Percentiles rank a stretch among this genome's conserved stretches.
phyloP scores from a whole-genome alignment of 2,888 invertebrate genomes.

The Pseudolycoriella hygida region DNA sequence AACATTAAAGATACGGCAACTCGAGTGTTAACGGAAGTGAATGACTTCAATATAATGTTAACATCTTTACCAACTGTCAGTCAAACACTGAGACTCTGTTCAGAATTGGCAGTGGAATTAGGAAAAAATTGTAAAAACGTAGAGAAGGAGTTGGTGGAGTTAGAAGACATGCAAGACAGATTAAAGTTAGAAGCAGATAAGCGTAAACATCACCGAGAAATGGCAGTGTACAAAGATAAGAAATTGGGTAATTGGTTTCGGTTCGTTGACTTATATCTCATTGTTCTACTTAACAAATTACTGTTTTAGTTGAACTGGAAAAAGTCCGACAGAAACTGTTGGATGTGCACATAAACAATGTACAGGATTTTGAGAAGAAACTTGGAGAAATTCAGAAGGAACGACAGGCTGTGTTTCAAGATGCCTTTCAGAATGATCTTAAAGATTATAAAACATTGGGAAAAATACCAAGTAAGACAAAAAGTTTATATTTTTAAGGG shows the following conservation, averaged over 20 bases:
- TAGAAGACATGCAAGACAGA: slow-evolving; percentile 45
- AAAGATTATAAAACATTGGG: slow-evolving; percentile 43
- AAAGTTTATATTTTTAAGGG: too few species aligned
- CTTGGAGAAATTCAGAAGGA: slow-evolving; percentile 39
- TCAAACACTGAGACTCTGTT: slow-evolving; percentile 25
- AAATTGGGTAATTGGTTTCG: too few species aligned
- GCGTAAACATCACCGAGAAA: slow-evolving; percentile 41
- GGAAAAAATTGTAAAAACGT: slow-evolving; percentile 35
- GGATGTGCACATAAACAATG: slow-evolving; percentile 36
- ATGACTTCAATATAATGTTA: slow-evolving; percentile 20
- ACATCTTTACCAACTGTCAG: slow-evolving; percentile 22
- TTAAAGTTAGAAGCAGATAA: slow-evolving; percentile 43
- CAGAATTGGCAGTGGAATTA: slow-evolving; percentile 27
- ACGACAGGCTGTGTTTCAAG: slow-evolving; percentile 47
- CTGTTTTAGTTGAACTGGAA: slow-evolving; percentile 24
- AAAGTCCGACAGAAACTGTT: slow-evolving; percentile 33
- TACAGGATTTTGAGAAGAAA: slow-evolving; percentile 36
- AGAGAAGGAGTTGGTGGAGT: slow-evolving; percentile 35
- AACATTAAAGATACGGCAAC: slow-evolving; percentile 22
- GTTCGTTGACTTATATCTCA: too few species aligned
- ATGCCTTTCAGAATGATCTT: slow-evolving; percentile 49
- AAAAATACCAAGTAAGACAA: slow-evolving; percentile 40
- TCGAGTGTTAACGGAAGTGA: slow-evolving; percentile 17
- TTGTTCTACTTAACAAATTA: slow-evolving; percentile 3
- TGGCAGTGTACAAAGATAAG: slow-evolving; percentile 42